Conservation (phyloP, 2,888 invertebrate species). For the Leptopilina syphax region DNA sequence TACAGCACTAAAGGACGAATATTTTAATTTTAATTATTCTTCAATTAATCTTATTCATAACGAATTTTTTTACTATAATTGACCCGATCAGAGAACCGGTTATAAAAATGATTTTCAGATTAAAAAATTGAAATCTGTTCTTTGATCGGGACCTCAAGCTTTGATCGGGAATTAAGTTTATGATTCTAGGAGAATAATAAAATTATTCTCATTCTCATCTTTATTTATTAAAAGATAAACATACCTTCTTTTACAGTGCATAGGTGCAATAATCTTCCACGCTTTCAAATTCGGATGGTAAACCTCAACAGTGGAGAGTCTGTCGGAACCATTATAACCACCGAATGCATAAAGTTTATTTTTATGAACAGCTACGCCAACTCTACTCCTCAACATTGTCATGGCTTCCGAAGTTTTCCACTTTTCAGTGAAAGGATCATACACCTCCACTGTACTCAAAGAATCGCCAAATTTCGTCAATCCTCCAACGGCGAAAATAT, state of each 20-base stretch:
- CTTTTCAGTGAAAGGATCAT: conserved; percentile 82
- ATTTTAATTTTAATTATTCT: too few species aligned
- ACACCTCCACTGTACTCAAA: conserved; percentile 90
- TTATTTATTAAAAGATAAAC: background rate
- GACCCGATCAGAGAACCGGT: too few species aligned
- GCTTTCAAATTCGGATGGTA: conserved; percentile 85
- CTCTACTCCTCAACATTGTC: conserved; percentile 89
- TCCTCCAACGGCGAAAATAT: conserved; percentile 92
- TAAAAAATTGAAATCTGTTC: conserved; percentile 41
- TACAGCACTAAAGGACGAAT: conserved; percentile 80
- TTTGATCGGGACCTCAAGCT: too few species aligned
- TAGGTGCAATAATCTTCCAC: conserved; percentile 88
- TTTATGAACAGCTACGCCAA: conserved; percentile 90
- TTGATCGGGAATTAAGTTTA: too few species aligned
- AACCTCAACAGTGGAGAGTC: conserved; percentile 90
- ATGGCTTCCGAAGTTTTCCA: conserved; percentile 90
- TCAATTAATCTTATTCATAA: too few species aligned
- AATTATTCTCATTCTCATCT: too few species aligned
- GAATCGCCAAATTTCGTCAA: conserved; percentile 90
- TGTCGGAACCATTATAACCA: conserved; percentile 90
- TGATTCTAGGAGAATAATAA: too few species aligned
- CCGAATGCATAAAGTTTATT: conserved; percentile 89
- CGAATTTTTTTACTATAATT: too few species aligned
- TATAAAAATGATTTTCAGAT: too few species aligned
- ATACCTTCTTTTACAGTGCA: conserved; percentile 89